phyloP scores from a whole-genome alignment of 1,140 invertebrate genomes.

The Pachyrhynchus sulphureomaculatus region DNA sequence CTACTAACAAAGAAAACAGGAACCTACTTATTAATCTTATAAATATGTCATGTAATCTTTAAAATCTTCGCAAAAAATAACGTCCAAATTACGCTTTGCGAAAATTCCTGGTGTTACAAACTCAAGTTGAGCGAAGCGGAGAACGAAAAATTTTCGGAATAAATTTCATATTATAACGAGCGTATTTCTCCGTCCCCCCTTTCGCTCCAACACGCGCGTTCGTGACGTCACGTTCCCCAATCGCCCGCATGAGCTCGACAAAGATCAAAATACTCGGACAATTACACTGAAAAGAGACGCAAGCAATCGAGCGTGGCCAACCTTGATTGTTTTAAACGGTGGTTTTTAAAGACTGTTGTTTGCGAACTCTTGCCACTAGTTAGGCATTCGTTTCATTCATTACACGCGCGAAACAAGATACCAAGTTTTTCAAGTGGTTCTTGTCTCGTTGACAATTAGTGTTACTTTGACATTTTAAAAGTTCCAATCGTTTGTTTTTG shows the following conservation, averaged over 20 bases:
- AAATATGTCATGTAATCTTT: too few relatives aligned
- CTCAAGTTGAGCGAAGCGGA: constrained; percentile 1
- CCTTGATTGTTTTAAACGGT: constrained; percentile 26
- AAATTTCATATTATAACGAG: constrained; percentile 11
- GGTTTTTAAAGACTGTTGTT: constrained; percentile 25
- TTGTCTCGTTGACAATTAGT: constrained; percentile 9
- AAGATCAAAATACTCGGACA: background rate
- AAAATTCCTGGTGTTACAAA: constrained; percentile 1
- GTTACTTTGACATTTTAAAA: constrained; percentile 11
- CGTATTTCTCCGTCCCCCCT: constrained; percentile 11
- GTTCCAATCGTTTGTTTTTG: constrained; percentile 6
- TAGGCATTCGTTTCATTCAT: constrained; percentile 19
- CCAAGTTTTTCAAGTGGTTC: constrained; percentile 13
- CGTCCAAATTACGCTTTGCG: too few relatives aligned
- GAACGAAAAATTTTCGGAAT: constrained; percentile 17
- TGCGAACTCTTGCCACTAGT: constrained; percentile 24
- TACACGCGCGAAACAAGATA: constrained; percentile 20
- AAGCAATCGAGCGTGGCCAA: constrained; percentile 11
- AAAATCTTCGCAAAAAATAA: too few relatives aligned
- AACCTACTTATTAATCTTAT: too few relatives aligned
- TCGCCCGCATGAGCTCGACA: background rate
- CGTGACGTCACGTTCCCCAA: constrained; percentile 11
- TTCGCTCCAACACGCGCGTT: constrained; percentile 7
- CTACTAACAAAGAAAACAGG: too few relatives aligned
- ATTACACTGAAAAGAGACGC: background rate